phyloP scores from a whole-genome alignment of 1,140 invertebrate species.

The Acromyrmex heyeri region DNA sequence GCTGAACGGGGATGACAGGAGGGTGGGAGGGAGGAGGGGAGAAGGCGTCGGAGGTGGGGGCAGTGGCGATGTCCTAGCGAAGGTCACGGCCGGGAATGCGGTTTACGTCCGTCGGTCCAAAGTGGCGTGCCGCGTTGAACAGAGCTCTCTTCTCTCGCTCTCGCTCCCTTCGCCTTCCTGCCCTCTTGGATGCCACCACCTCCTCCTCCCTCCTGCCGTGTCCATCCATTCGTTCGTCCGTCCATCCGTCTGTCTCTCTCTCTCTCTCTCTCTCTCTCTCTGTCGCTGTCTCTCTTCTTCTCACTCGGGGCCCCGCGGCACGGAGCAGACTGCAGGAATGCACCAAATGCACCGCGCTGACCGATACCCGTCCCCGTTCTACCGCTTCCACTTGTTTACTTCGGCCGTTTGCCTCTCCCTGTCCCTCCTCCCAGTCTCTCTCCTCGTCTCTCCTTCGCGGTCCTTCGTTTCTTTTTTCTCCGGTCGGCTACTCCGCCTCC shows the following conservation, averaged over 20 bases:
- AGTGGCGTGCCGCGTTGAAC: constrained; percentile 80
- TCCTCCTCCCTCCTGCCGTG: constrained; percentile 14
- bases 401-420: constrained; percentile 68
- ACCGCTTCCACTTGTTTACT: constrained; percentile 83
- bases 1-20: constrained; percentile 52
- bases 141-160: constrained; percentile 65
- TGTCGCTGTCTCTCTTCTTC: constrained; percentile 8
- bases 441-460: constrained; percentile 15
- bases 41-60: constrained; percentile 72
- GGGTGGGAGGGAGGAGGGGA: constrained; percentile 44
- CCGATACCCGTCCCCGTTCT: constrained; percentile 73
- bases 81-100: constrained; percentile 87
- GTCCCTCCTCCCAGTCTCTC: constrained; percentile 26
- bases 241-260: constrained; percentile 37
- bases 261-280: neutral
- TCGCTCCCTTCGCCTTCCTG: constrained; percentile 46
- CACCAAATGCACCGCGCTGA: constrained; percentile 82
- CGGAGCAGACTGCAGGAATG: constrained; percentile 83
- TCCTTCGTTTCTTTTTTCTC: constrained; percentile 39
- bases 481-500: constrained; percentile 60
- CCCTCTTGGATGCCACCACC: constrained; percentile 65
- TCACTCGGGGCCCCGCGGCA: constrained; percentile 42
- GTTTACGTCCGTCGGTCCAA: constrained; percentile 84
- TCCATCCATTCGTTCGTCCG: constrained; percentile 28
- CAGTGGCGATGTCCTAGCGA: constrained; percentile 87